Evolutionary conservation across 2,797 vertebrate species (phyloP), one percentile per base, ranked within the genome.

Genomic region (Mormyrops attenuatus): DNA sequence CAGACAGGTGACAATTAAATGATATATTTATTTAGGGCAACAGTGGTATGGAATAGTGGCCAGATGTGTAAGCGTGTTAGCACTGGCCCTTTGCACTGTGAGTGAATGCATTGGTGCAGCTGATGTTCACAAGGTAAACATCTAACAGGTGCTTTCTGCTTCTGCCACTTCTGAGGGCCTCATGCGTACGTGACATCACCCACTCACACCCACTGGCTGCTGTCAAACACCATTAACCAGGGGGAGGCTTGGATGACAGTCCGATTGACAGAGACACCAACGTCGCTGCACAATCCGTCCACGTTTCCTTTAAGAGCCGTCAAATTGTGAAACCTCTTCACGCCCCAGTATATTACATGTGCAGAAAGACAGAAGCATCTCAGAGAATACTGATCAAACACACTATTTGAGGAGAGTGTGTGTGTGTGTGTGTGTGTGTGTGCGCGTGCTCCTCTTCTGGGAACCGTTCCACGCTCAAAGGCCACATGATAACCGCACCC

Each of bases 191-290:
- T 90, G 87, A 77, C 89, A 88, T 89, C 90, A 87, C 90, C 89
- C 91, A 89, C 91, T 89, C 90, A 91, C 91, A n/a, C 26, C 1
- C 38, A 17, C 57, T 69, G 26, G 13, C 89, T 80, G 87, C 80
- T 90, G 90, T 89, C 89, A 90, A 90, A 90, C 90, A 89, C 92
- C 89, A 93, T 90, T 93, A 94, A 13, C 6, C 93, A 91, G 91
- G 93, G 89, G 87, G 53, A 91, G 91, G 84, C 88, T 90, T 89
- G 53, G 91, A 91, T 89, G 88, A 88, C 89, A 88, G 87, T 57
- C 66, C 5, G 15, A 20, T n/a, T 88, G 41, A 63, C 86, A 57
- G n/a, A 89, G 63, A 63, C 34, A 11, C 85, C 57, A 47, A 5
- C 8, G 8, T 47, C 9, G 9, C 15, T 30, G 53, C 17, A n/a